Conservation (phyloP, 2,113 vertebrate species). For the Petaurus breviceps region DNA sequence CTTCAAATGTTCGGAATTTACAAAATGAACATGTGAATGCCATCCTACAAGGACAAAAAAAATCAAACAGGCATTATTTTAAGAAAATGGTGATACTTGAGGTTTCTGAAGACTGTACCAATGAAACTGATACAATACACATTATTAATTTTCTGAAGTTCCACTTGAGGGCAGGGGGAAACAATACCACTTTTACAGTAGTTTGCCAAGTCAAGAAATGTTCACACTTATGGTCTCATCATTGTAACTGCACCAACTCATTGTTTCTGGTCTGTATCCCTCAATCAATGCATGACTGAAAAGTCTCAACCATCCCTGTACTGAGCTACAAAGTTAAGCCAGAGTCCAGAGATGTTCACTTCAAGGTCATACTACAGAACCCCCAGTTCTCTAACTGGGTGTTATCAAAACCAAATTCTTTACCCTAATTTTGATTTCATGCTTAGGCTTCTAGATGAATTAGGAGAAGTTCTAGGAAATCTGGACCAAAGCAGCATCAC, state of each 20-base stretch:
- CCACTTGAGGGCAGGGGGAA: slow-evolving; percentile 19
- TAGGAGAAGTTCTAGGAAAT: not conserved
- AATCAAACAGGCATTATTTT: not conserved
- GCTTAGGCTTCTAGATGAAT: slow-evolving; percentile 18
- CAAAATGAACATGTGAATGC: slow-evolving; percentile 93
- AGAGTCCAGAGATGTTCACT: not conserved
- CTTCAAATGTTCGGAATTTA: slow-evolving; percentile 92
- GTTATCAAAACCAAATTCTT: not conserved
- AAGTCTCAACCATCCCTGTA: not conserved
- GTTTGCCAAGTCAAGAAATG: not conserved
- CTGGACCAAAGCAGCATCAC: not conserved
- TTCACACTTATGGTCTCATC: slow-evolving; percentile 12
- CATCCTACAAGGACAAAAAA: slow-evolving; percentile 82
- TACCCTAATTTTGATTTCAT: slow-evolving; percentile 41
- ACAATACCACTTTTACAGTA: not conserved
- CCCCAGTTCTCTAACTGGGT: not conserved
- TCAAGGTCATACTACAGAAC: not conserved
- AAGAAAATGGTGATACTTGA: slow-evolving; percentile 37
- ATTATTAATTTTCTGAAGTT: slow-evolving; percentile 40
- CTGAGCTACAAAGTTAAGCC: not conserved
- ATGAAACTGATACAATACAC: slow-evolving; percentile 49
- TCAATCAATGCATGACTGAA: not conserved
- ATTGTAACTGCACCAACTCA: not conserved
- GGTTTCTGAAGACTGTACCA: slow-evolving; percentile 18
- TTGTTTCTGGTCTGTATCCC: slow-evolving; percentile 10